Base-by-base conservation (phyloP, 2,888 invertebrate genomes). In the Dasypolia templi region DNA sequence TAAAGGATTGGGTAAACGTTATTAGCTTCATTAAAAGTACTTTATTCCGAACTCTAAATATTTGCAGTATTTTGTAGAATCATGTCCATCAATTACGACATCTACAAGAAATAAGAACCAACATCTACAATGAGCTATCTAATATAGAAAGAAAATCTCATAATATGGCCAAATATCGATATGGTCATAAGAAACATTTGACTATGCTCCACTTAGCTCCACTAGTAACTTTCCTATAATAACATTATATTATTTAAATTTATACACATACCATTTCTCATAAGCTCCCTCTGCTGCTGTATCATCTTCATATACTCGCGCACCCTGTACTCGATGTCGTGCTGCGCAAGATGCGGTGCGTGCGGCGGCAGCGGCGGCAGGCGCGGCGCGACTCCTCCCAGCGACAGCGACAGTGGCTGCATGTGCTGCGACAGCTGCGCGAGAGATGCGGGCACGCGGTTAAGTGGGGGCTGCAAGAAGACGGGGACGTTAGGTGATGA, bases 271-370 rank as follows among this genome's bases (percentile, higher is more conserved):
- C 96, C 96, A 85, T 95, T 95, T 78, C 94, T 92, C 89, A 95
- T 92, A 19, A 95, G 85, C 64, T 95, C 95, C 63, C 94, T 88
- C 75, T 96, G 96, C 74, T 94, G 94, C 85, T 97, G 97, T 73
- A 98, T 95, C 86, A 98, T 93, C 93, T 98, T 98, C 89, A 98
- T 97, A 91, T 98, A 98, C 88, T 98, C 98, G 89, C 98, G 97
- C 96, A 98, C 97, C 42, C 98, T 97, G 77, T 97, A 97, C 91
- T 98, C 98, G 77, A 98, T 97, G 89, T 98, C 98, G 80, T 97
- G 97, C 85, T 97, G 97, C 12, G 97, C 96, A 73, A 97, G 95
- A 83, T 97, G 97, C 19, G 97, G 97, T 69, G 93, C 87, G 94
- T 96, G 94, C 91, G 94, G 83, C 91, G 96, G 93, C 91, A 97